These are phyloP conservation scores for Trachythela sp. DNA, from an alignment of 64 coral and sea anemone species.

Conservation along the genomic window DNA sequence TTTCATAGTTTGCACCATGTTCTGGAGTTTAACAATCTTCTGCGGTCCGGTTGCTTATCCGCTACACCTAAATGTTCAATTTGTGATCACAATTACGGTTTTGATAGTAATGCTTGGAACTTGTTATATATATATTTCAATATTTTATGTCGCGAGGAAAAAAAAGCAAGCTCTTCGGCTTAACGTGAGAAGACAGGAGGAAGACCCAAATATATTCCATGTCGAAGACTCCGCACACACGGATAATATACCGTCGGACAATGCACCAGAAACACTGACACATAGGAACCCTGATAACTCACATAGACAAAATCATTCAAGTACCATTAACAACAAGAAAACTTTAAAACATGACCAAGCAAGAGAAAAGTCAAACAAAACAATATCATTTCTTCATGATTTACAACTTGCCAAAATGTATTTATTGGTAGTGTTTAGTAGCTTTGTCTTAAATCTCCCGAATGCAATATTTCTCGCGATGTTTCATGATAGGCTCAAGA, in stretches of 20 bases:
- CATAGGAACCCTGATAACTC: too few relatives aligned
- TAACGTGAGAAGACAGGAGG: too few relatives aligned
- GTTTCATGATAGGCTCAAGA: not conserved
- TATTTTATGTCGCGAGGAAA: not conserved
- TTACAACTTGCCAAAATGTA: slow-evolving; percentile 13
- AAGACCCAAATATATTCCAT: too few relatives aligned
- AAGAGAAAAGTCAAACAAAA: not conserved
- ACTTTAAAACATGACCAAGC: too few relatives aligned
- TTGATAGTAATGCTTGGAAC: not conserved
- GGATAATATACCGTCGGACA: not conserved
- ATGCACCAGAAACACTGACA: not conserved
- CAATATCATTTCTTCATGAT: slow-evolving; percentile 10
- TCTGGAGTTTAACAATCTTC: not conserved
- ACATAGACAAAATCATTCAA: too few relatives aligned
- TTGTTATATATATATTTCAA: not conserved
- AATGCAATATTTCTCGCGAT: not conserved
- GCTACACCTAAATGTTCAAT: not conserved
- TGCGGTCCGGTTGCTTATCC: not conserved
- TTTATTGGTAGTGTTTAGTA: not conserved
- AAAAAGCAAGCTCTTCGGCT: not conserved
- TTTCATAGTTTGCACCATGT: not conserved
- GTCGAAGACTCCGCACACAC: too few relatives aligned
- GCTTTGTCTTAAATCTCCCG: not conserved
- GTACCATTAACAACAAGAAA: not conserved
- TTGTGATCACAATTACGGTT: not conserved